Conservation (phyloP, 2,797 vertebrate species). For the Poeciliopsis infans region DNA sequence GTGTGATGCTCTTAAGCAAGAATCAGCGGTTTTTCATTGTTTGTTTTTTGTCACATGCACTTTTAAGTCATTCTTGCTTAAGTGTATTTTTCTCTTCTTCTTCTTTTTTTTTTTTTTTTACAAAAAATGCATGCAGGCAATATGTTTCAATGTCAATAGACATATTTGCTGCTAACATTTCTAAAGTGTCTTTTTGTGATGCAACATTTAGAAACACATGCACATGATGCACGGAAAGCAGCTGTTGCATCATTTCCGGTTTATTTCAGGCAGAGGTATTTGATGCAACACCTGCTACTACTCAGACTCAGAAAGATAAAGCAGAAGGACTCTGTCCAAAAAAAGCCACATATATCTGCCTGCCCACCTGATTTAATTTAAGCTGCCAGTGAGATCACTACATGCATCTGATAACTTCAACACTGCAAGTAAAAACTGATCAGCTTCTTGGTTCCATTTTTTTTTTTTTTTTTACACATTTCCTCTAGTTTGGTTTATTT, state of each 20-base stretch:
- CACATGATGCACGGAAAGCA: constrained; percentile 7
- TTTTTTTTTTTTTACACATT: not conserved
- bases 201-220: constrained; percentile 1
- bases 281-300: constrained; percentile 2
- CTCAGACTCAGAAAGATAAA: not conserved
- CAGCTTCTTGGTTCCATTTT: not conserved
- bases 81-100: not conserved
- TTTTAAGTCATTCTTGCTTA: not conserved
- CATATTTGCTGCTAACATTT: not conserved
- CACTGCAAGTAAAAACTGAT: not conserved
- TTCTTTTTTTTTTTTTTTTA: not conserved
- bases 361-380: too few relatives aligned
- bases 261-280: constrained; percentile 1
- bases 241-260: constrained; percentile 27
- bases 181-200: not conserved
- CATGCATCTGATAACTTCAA: not conserved
- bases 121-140: too few relatives aligned
- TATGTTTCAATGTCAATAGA: not conserved
- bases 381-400: not conserved
- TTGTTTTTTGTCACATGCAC: not conserved
- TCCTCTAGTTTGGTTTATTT: not conserved
- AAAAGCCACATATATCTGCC: too few relatives aligned
- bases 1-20: not conserved
- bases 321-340: not conserved
- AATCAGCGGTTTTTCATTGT: not conserved